A percentile compares a stretch with the other conserved stretches of the same genome.
These are phyloP conservation scores for Brassicogethes aeneus DNA, from an alignment of 2,888 invertebrate genomes.

Conservation along the genomic window DNA sequence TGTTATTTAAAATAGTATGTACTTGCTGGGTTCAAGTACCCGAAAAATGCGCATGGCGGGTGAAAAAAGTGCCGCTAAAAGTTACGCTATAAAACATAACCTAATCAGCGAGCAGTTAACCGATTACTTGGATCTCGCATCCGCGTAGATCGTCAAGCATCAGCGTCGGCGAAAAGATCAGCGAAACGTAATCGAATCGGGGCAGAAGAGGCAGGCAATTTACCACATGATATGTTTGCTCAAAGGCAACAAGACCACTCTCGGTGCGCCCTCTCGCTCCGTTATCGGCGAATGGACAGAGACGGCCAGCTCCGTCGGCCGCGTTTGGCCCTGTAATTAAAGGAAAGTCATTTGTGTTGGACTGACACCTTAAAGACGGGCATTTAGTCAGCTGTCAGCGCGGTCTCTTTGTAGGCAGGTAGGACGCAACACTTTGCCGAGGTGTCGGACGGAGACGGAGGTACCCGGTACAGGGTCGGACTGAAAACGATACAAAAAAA, in stretches of 20 bases:
- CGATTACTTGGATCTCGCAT: no score
- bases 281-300: constrained; percentile 12
- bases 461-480: no score
- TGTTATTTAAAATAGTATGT: no score
- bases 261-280: constrained; percentile 4
- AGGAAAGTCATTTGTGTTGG: constrained; percentile 43
- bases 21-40: no score
- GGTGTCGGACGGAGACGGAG: no score
- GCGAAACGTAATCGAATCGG: constrained; percentile 28
- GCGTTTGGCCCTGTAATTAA: constrained; percentile 42
- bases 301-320: constrained; percentile 11
- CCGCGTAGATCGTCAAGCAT: not conserved
- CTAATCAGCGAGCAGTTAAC: no score
- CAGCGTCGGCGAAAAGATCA: no score
- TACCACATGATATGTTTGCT: constrained; percentile 44
- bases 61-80: no score
- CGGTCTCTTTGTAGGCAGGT: constrained; percentile 39
- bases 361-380: constrained; percentile 44
- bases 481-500: no score
- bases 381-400: constrained; percentile 45
- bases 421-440: constrained; percentile 10
- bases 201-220: constrained; percentile 40
- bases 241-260: constrained; percentile 37
- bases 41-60: no score
- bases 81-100: no score